These are phyloP conservation scores for Cherax quadricarinatus DNA, from an alignment of 1,140 invertebrate genomes.

Conservation along the genomic window DNA sequence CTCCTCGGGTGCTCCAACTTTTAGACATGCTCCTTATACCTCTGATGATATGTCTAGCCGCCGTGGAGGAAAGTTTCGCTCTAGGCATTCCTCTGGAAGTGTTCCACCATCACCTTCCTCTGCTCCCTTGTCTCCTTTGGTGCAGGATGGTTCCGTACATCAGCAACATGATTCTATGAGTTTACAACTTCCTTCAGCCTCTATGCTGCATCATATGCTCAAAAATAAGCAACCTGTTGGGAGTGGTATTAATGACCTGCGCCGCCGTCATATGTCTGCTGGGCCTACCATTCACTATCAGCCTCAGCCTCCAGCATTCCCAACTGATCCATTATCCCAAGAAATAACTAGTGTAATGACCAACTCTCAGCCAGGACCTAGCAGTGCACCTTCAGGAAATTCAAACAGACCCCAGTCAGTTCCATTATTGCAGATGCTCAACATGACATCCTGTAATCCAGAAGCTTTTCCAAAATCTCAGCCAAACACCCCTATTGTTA, in stretches of 20 bases:
- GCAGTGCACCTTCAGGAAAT: conserved; percentile 17
- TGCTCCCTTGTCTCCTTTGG: conserved; percentile 74
- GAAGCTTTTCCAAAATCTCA: conserved; percentile 70
- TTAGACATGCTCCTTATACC: conserved; percentile 74
- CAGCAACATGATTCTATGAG: conserved; percentile 44
- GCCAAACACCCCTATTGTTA: conserved; percentile 73
- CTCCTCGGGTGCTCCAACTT: conserved; percentile 74
- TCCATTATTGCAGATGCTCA: conserved; percentile 82
- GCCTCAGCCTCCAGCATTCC: conserved; percentile 54
- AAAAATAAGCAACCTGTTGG: conserved; percentile 43
- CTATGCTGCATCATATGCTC: conserved; percentile 65
- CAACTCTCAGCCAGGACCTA: conserved; percentile 73
- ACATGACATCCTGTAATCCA: conserved; percentile 35
- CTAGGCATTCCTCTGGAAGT: conserved; percentile 73
- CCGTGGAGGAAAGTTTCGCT: conserved; percentile 58
- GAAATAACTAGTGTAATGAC: conserved; percentile 80
- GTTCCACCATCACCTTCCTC: conserved; percentile 74
- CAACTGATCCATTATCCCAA: conserved; percentile 37
- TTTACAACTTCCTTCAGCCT: conserved; percentile 37
- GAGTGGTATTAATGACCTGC: conserved; percentile 65
- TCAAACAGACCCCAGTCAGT: conserved; percentile 85
- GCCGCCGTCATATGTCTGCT: conserved; percentile 74
- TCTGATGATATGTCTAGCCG: conserved; percentile 69
- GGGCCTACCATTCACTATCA: conserved; percentile 73
- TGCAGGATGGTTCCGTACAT: conserved; percentile 58